Percentiles rank a stretch among this genome's conserved stretches.
Evolutionary conservation across 2,113 vertebrate genomes (phyloP).

Genomic region (Phocoena sinus): DNA sequence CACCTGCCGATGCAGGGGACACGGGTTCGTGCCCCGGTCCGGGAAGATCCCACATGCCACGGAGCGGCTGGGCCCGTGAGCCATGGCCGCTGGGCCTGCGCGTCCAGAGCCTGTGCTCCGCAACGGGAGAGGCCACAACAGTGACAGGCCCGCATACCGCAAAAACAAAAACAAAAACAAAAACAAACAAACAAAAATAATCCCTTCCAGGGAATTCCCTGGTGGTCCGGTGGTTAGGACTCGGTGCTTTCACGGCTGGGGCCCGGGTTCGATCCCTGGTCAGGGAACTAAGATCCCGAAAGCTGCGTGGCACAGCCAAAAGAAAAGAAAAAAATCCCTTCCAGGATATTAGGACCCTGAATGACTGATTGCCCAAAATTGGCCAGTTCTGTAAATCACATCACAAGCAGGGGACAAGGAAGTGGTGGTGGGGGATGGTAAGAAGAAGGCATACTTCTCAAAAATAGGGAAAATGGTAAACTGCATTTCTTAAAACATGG

Average conservation of each 20-base stretch:
- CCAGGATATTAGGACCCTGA: not conserved
- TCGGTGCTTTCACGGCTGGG: not conserved
- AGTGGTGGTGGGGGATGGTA: rapidly evolving
- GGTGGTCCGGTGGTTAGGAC: not conserved
- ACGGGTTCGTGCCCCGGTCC: no score
- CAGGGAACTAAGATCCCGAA: not conserved
- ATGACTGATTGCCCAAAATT: rapidly evolving
- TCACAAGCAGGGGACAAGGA: not conserved
- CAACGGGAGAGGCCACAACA: no score
- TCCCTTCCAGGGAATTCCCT: not conserved
- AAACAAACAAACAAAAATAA: not conserved
- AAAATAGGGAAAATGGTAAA: not conserved
- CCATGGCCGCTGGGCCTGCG: no score
- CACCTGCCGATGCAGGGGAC: no score
- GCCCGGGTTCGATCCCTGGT: rapidly evolving
- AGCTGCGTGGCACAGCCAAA: not conserved
- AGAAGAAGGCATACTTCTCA: not conserved
- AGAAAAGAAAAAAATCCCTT: not conserved
- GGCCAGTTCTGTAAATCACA: not conserved
- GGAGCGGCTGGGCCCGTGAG: no score
- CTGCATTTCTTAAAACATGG: not conserved
- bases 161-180: no score
- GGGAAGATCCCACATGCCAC: no score
- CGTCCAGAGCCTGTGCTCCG: no score
- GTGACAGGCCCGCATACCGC: no score